These are phyloP conservation scores for Onchidella celtica DNA, from an alignment of 2,888 invertebrate species.

Conservation along the genomic window DNA sequence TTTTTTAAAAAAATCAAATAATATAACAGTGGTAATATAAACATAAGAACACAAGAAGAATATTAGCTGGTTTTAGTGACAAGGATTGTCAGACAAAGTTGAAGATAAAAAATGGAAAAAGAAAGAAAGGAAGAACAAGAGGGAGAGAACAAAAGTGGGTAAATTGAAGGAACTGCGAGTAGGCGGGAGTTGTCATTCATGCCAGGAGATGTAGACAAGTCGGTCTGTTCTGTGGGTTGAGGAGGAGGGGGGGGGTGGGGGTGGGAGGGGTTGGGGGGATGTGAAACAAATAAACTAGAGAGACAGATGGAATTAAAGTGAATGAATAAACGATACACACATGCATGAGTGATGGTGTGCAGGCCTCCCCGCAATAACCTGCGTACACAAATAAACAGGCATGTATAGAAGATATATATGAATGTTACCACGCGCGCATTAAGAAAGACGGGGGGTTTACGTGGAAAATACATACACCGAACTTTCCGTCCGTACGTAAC, in stretches of 20 bases:
- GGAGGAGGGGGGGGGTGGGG: slow-evolving; percentile 7
- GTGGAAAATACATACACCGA: no score
- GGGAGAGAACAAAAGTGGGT: background rate
- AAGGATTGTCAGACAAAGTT: background rate
- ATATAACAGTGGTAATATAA: background rate
- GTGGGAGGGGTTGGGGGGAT: slow-evolving; percentile 7
- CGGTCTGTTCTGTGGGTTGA: background rate
- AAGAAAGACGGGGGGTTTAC: no score
- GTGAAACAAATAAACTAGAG: no score
- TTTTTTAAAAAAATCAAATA: background rate
- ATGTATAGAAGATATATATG: no score
- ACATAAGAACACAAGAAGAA: background rate
- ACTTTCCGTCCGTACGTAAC: no score
- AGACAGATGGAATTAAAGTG: no score
- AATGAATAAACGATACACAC: no score
- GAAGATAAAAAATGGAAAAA: background rate
- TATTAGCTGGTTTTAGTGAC: background rate
- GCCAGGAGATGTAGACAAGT: no score
- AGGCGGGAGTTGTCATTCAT: slow-evolving; percentile 16
- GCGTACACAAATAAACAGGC: no score
- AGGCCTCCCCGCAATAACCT: no score
- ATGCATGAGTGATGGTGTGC: no score
- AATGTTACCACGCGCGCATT: no score
- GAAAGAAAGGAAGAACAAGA: background rate
- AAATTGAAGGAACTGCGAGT: background rate